Base-by-base conservation (phyloP, 2,888 invertebrate genomes). In the Lordiphosa fenestrarum region DNA sequence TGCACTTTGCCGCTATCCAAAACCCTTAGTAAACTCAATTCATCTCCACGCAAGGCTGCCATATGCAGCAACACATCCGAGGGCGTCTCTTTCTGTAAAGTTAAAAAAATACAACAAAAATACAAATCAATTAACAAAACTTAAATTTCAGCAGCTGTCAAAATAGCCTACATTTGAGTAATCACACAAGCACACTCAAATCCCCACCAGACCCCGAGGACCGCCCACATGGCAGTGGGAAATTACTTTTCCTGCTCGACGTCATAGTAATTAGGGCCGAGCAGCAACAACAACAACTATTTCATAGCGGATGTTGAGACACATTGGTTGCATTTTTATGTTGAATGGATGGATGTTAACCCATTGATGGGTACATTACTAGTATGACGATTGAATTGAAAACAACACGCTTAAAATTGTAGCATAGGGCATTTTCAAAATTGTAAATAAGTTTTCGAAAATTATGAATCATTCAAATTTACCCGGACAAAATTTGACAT, bases 1-100 rank as follows among this genome's bases (percentile, higher is more conserved):
- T 98, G 97, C 52, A 98, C 97, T 88, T 96, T 95, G 65, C 97
- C 98, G 35, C 95, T 96, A 89, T 97, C 96, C 68, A 98, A 91
- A 56, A 97, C 93, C 82, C 93, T 93, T 69, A 93, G 92, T 70
- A 98, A 91, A 66, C 93, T 92, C 54, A 93, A 92, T 69, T 94
- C 91, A 90, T 98, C 95, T 3, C 98, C 98, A 59, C 94, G 92
- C 71, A 96, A 91, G 19, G 98, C 96, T 46, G 97, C 96, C 88
- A 96, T 91, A 91, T 98, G 98, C 86, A 98, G 92, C 90, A 96
- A 95, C 85, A 96, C 95, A 90, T 98, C 97, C 60, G 95, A 95
- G 40, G 95, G 94, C 35, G 97, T 96, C 91, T 97, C 97, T 91
- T 97, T 97, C 97, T 96, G 92, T 39, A 90, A 19, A n/a, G n/a